A percentile compares a stretch with the other conserved stretches of the same genome.
Conservation (phyloP, 35 echinoderm and acorn worm species). For the Ophiothrix spiculata region DNA sequence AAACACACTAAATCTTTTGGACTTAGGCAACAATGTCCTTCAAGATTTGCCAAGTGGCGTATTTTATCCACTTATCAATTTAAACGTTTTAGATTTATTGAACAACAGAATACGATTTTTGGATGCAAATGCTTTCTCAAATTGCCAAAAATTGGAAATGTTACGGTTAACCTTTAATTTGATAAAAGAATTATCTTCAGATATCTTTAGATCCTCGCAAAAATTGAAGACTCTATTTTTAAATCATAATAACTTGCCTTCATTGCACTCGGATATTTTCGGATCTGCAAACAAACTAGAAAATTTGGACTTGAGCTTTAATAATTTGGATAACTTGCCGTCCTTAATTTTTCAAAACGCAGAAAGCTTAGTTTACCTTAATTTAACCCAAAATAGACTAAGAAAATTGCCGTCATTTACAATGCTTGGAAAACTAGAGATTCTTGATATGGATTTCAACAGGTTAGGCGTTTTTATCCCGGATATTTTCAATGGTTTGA, state of each 20-base stretch:
- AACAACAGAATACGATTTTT: background rate
- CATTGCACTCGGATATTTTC: background rate
- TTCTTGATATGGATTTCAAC: background rate
- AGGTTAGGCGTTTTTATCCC: background rate
- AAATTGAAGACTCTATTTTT: background rate
- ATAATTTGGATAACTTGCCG: background rate
- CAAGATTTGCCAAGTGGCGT: background rate
- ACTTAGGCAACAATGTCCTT: background rate
- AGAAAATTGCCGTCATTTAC: background rate
- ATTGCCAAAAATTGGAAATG: background rate
- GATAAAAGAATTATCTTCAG: background rate
- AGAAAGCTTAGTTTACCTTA: background rate
- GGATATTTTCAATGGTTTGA: background rate
- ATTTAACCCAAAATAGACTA: background rate
- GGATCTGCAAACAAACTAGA: background rate
- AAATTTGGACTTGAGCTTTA: background rate
- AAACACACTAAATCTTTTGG: background rate
- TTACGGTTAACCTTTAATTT: background rate
- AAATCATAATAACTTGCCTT: background rate
- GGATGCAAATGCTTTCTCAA: background rate
- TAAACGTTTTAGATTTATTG: background rate
- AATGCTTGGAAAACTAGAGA: background rate
- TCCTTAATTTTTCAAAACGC: background rate
- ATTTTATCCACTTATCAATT: background rate
- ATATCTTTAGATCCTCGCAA: background rate